These are phyloP conservation scores for Alviniconcha strummeri DNA, from an alignment of 2,888 invertebrate species.

Conservation along the genomic window DNA sequence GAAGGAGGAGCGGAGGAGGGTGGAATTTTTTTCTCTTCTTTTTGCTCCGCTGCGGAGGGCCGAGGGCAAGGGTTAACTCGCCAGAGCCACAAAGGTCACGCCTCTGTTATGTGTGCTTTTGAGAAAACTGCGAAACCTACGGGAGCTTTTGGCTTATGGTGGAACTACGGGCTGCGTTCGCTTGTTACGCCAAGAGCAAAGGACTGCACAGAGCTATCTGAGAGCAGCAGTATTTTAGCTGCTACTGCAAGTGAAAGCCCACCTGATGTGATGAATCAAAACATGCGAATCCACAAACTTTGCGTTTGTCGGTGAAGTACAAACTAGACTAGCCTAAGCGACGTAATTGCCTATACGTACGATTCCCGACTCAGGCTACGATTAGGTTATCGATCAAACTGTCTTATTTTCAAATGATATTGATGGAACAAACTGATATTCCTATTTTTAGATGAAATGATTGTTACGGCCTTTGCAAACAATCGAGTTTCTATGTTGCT, in stretches of 20 bases:
- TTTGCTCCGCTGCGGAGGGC: slow-evolving; percentile 18
- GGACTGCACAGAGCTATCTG: background rate
- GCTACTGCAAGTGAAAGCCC: background rate
- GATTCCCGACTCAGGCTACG: no score
- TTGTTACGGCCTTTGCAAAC: no score
- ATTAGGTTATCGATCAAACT: no score
- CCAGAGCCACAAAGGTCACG: slow-evolving; percentile 33
- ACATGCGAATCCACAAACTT: background rate
- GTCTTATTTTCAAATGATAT: no score
- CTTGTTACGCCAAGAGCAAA: background rate
- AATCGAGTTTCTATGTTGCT: no score
- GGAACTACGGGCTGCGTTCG: background rate
- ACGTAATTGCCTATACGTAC: no score
- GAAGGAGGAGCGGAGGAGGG: slow-evolving; percentile 21
- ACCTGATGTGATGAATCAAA: slow-evolving; percentile 2
- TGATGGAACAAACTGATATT: no score
- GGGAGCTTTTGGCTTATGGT: background rate
- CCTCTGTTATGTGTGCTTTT: slow-evolving; percentile 15
- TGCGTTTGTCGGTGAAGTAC: background rate
- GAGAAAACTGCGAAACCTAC: slow-evolving; percentile 16
- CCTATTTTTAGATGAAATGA: no score
- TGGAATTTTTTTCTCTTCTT: background rate
- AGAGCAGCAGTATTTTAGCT: background rate
- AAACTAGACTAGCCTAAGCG: background rate
- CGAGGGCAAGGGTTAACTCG: slow-evolving; percentile 35